Conservation (phyloP, 2,888 invertebrate genomes). For the Acleris laterana region DNA sequence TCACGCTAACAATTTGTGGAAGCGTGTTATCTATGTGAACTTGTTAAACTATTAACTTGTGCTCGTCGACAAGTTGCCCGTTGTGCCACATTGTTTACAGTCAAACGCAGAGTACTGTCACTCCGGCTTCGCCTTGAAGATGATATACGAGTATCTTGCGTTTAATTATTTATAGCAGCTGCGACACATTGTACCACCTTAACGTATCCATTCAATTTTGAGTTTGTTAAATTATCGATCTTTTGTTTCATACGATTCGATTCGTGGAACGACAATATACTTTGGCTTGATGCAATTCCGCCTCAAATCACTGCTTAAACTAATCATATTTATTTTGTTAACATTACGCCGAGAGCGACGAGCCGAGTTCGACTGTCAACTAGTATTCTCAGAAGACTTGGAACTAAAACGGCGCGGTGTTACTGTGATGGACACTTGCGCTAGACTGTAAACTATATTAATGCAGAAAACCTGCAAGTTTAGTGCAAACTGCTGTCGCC, state of each 20-base stretch:
- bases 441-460: slow-evolving; percentile 10
- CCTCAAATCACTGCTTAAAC: too few relatives aligned
- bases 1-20: slow-evolving; percentile 60
- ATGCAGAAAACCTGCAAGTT: too few relatives aligned
- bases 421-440: slow-evolving; percentile 11
- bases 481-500: too few relatives aligned
- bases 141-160: slow-evolving; percentile 12
- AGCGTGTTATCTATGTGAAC: slow-evolving; percentile 56
- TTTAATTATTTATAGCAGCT: slow-evolving; percentile 4
- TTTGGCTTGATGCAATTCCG: too few relatives aligned
- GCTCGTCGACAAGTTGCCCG: slow-evolving; percentile 56
- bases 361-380: too few relatives aligned
- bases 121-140: slow-evolving; percentile 37
- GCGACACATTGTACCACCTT: neutral
- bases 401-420: slow-evolving; percentile 14
- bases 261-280: too few relatives aligned
- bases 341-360: too few relatives aligned
- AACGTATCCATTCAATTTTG: neutral
- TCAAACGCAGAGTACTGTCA: slow-evolving; percentile 46
- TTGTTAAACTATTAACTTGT: slow-evolving; percentile 67
- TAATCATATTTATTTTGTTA: too few relatives aligned
- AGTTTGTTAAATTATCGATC: too few relatives aligned
- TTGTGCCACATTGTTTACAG: slow-evolving; percentile 50
- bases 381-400: slow-evolving; percentile 11
- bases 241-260: too few relatives aligned